Evolutionary conservation across 2,113 vertebrate species (phyloP), one percentile per base, ranked within the genome.

Genomic region (Neomonachus schauinslandi): DNA sequence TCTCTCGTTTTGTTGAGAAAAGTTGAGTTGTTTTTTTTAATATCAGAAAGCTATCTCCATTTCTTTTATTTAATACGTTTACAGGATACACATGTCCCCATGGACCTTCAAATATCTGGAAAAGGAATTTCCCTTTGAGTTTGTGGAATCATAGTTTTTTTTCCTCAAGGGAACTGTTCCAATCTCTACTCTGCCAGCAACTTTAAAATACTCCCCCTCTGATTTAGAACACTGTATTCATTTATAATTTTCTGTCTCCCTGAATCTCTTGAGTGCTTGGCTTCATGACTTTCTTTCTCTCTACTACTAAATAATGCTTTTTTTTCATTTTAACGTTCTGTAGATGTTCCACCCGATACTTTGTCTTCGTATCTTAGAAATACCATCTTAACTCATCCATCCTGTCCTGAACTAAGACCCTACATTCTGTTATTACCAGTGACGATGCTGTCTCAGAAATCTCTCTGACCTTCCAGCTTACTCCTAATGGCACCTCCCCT

Each of bases 401-500:
- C 10, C 28, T 24, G 2, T 61, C 33, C 22, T 15, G 4, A 26
- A 26, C 42, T 36, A 33, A 87, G 33, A 59, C 7, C 12, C 71
- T 57, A 15, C 14, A 11, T 63, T 51, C 82, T 65, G 5, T 39
- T 69, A 24, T 51, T 16, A 18, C 19, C 33, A 1, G 11, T 42
- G 42, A 14, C 16, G 14, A 0, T 63, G n/a, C 33, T 55, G 1
- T 18, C 10, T 39, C 1, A 42, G 4, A 1, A 28, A 8, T 55
- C 19, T 49, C 74, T 55, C 28, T 67, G 57, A 3, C 33, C 19
- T 7, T 36, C 67, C 24, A 8, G 39, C 33, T 86, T 26, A 9
- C 5, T 36, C 7, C 12, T 16, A 10, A 7, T 2, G 12, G 11
- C 7, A 2, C 51, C 28, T 36, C 6, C 1, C 1, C 26, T 28